A percentile compares a stretch with the other conserved stretches of the same genome.
Evolutionary conservation across 2,113 vertebrate species (phyloP).

Genomic region (Pygathrix nemaeus): DNA sequence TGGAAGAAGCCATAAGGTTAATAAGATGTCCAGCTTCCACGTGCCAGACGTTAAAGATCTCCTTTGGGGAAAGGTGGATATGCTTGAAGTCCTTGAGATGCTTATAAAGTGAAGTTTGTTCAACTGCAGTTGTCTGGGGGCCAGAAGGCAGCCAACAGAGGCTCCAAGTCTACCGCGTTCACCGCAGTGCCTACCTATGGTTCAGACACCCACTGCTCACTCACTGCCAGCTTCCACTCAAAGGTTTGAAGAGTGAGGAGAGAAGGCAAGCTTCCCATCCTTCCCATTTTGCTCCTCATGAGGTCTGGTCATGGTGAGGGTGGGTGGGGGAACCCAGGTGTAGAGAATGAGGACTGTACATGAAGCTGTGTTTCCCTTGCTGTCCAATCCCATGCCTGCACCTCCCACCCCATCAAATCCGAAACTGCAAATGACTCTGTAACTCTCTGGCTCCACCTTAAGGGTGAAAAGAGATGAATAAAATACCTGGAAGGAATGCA

Average conservation of each 20-base stretch:
- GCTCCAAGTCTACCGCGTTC: rapidly evolving
- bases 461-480: not conserved
- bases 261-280: not conserved
- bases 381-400: rapidly evolving
- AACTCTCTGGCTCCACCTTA: not conserved
- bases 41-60: too few relatives aligned
- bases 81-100: rapidly evolving
- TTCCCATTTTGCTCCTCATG: rapidly evolving
- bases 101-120: rapidly evolving
- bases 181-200: rapidly evolving
- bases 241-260: rapidly evolving
- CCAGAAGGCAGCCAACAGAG: rapidly evolving
- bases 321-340: not conserved
- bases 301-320: not conserved
- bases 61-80: not conserved
- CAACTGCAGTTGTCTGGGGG: rapidly evolving
- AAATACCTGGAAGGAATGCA: constrained; percentile 80
- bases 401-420: not conserved
- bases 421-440: not conserved
- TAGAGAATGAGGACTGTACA: not conserved
- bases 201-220: not conserved
- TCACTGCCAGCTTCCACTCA: not conserved
- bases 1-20: not conserved
- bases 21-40: rapidly evolving
- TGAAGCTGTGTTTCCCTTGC: rapidly evolving